Evolutionary conservation across 1,140 invertebrate species (phyloP).

Genomic region (Acromyrmex echinatior): DNA sequence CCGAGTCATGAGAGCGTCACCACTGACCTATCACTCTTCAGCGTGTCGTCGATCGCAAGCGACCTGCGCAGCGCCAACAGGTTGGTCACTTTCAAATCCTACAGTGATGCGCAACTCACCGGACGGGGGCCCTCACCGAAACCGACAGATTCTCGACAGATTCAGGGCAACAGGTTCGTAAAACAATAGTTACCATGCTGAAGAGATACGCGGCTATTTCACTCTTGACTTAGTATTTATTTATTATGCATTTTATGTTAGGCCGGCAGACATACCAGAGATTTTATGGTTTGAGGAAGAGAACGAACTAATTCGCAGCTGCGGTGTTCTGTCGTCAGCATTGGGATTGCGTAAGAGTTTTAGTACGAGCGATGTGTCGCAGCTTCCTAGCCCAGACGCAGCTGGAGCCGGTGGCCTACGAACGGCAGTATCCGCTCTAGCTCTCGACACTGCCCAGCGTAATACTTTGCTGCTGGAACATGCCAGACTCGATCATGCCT

Average conservation of each 20-base stretch:
- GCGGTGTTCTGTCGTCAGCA: slow-evolving; percentile 92
- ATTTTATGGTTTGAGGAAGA: slow-evolving; percentile 92
- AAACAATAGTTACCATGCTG: background rate
- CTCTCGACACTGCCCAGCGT: slow-evolving; percentile 89
- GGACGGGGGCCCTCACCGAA: slow-evolving; percentile 90
- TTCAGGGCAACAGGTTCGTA: slow-evolving; percentile 82
- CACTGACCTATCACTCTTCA: slow-evolving; percentile 93
- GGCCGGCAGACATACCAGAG: slow-evolving; percentile 89
- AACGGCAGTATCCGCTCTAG: slow-evolving; percentile 90
- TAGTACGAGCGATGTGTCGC: slow-evolving; percentile 92
- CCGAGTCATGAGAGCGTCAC: slow-evolving; percentile 94
- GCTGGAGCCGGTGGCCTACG: slow-evolving; percentile 77
- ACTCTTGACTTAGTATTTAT: background rate
- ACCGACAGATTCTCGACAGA: slow-evolving; percentile 87
- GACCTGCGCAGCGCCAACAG: slow-evolving; percentile 88
- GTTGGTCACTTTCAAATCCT: slow-evolving; percentile 88
- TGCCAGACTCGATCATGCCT: slow-evolving; percentile 89
- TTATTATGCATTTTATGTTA: slow-evolving; percentile 65
- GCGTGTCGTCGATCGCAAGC: slow-evolving; percentile 91
- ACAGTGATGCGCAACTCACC: slow-evolving; percentile 86
- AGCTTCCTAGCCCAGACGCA: slow-evolving; percentile 86
- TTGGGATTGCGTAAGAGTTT: slow-evolving; percentile 93
- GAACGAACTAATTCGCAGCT: slow-evolving; percentile 92
- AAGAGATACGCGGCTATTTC: background rate
- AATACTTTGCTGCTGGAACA: slow-evolving; percentile 88